phyloP scores from a whole-genome alignment of 2,113 vertebrate species.

The Capreolus pygargus region DNA sequence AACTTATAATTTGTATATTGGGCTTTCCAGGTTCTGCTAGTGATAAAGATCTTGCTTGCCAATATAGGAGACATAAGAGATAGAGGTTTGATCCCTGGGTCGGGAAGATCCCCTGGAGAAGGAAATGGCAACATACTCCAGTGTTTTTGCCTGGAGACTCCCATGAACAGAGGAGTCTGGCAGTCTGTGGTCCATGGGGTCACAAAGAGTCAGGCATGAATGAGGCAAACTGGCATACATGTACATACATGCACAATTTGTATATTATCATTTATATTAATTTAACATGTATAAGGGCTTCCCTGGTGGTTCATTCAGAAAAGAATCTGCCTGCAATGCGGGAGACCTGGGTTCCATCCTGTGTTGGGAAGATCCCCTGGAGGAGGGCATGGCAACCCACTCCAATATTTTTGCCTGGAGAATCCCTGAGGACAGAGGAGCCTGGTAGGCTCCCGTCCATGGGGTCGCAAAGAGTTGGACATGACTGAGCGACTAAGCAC shows the following conservation, averaged over 20 bases:
- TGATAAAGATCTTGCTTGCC: not conserved
- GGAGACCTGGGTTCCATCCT: not conserved
- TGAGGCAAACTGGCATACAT: not conserved
- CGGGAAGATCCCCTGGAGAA: not conserved
- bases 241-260: not conserved
- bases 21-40: not conserved
- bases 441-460: not conserved
- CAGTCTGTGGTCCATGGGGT: not conserved
- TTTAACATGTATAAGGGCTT: not conserved
- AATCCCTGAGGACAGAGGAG: not conserved
- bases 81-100: not conserved
- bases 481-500: not conserved
- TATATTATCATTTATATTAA: not conserved
- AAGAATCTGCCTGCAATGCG: not conserved
- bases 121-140: not conserved
- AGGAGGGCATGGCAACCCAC: not conserved
- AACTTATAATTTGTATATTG: not conserved
- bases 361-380: not conserved
- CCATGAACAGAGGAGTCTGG: not conserved
- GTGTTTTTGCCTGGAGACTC: not conserved
- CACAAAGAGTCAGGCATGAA: not conserved
- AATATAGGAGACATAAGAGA: not conserved
- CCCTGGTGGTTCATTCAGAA: not conserved
- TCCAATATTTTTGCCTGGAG: not conserved
- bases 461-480: not conserved